A percentile compares a stretch with the other conserved stretches of the same genome.
phyloP scores from a whole-genome alignment of 2,113 vertebrate genomes.

The Channa argus region DNA sequence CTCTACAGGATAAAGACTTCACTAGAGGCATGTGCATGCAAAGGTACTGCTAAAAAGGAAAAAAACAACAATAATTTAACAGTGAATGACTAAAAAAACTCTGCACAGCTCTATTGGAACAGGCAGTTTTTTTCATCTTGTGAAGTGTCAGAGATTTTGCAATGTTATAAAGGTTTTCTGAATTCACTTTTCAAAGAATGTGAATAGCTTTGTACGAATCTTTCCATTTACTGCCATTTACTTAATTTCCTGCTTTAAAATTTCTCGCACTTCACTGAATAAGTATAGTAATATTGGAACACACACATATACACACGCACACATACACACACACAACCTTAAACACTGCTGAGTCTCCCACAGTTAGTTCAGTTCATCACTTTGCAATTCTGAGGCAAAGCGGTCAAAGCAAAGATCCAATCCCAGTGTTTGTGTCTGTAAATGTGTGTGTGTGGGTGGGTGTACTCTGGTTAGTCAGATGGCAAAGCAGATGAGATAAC shows the following conservation, averaged over 20 bases:
- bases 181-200: constrained; percentile 40
- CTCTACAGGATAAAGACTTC: constrained; percentile 16
- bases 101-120: constrained; percentile 72
- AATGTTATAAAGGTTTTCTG: constrained; percentile 8
- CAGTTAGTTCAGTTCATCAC: constrained; percentile 49
- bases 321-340: constrained; percentile 16
- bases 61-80: constrained; percentile 6
- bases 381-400: constrained; percentile 27
- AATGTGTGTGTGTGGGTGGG: background rate
- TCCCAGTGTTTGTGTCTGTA: background rate
- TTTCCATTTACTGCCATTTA: constrained; percentile 49
- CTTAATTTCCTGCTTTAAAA: constrained; percentile 47
- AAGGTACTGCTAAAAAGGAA: constrained; percentile 17
- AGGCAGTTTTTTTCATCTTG: constrained; percentile 54
- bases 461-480: constrained; percentile 63
- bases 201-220: constrained; percentile 28
- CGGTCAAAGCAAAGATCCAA: constrained; percentile 35
- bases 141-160: constrained; percentile 20
- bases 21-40: constrained; percentile 56
- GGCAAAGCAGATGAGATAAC: constrained; percentile 70
- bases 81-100: constrained; percentile 18
- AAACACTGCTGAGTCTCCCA: constrained; percentile 31
- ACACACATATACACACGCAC: constrained; percentile 15
- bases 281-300: constrained; percentile 29
- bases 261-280: constrained; percentile 30